Evolutionary conservation across 2,797 vertebrate genomes (phyloP), one percentile per base, ranked within the genome.

Genomic region (Chaenodraco wilsoni): DNA sequence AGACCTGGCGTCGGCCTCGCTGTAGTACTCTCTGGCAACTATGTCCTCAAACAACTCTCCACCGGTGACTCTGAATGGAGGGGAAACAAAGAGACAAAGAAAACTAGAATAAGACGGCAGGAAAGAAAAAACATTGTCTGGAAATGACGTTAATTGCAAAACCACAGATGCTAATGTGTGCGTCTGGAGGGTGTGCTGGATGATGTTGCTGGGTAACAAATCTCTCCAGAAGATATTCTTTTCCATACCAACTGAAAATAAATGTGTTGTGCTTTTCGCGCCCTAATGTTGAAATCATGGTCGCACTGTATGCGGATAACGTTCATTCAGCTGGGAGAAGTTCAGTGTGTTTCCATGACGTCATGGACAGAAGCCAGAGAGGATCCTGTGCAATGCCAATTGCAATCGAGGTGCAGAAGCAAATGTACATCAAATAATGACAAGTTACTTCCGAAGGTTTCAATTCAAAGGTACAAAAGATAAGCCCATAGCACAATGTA

Each of bases 11-110:
- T 99, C 98, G 4, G 98, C 97, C 94, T 99, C 98, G 64, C 98
- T 99, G 86, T 99, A 99, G 92, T 98, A 99, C 79, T 99, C 98
- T 87, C 98, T 94, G 72, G 98, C 98, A 81, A 99, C 98, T 56
- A 99, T 99, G 85, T 99, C 98, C 91, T 99, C 98, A 90, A 99
- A 99, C 79, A 99, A 85, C 91, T 99, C 98, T 9, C 98, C 98
- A 48, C 98, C 98, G 4, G 98, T 99, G 58, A 99, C 98, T 93
- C 98, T 99, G 93, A 56, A 48, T 50, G 70, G 49, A 9, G 50
- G 16, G 62, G 37, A 65, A 19, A 71, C 0, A 4, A 21, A 27
- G 15, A 2, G 13, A 55, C 10, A 44, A 49, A 7, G 60, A 5
- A 52, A 16, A 44, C 19, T 19, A 69, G 14, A 48, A 13, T 52